These are phyloP conservation scores for Pachyuromys duprasi DNA, from an alignment of 2,797 vertebrate species.

Conservation along the genomic window DNA sequence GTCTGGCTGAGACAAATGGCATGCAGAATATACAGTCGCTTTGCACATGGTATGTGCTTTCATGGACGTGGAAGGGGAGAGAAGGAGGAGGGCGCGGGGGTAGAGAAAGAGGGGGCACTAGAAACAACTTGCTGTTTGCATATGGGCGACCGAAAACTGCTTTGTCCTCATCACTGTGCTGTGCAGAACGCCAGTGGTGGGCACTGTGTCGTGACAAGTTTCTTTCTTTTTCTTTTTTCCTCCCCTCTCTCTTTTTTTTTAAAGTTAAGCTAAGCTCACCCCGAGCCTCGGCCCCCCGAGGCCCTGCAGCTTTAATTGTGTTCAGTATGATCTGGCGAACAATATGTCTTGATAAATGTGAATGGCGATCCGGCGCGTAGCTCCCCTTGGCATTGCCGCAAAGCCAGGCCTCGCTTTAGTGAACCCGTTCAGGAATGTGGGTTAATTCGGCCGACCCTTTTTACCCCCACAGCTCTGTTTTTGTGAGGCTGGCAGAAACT, in stretches of 20 bases:
- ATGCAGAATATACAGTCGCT: slow-evolving; percentile 60
- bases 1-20: slow-evolving; percentile 64
- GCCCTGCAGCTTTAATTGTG: slow-evolving; percentile 75
- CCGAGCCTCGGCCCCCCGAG: neutral
- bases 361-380: slow-evolving; percentile 74
- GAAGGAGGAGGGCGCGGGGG: neutral
- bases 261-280: slow-evolving; percentile 34
- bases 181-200: neutral
- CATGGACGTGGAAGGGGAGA: neutral
- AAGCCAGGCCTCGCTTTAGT: slow-evolving; percentile 81
- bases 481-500: slow-evolving; percentile 94
- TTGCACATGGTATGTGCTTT: slow-evolving; percentile 53
- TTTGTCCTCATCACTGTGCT: neutral
- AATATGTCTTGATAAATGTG: slow-evolving; percentile 78
- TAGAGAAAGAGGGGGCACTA: neutral
- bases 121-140: slow-evolving; percentile 73
- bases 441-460: slow-evolving; percentile 92
- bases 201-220: neutral
- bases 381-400: slow-evolving; percentile 79
- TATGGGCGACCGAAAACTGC: slow-evolving; percentile 43
- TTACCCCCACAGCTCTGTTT: slow-evolving; percentile 88
- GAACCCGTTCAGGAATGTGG: slow-evolving; percentile 92
- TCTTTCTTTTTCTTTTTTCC: neutral
- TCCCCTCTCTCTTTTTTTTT: neutral
- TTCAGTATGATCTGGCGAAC: slow-evolving; percentile 75